Evolutionary conservation across 2,113 vertebrate genomes (phyloP).

Genomic region (Lethenteron camtschaticum): DNA sequence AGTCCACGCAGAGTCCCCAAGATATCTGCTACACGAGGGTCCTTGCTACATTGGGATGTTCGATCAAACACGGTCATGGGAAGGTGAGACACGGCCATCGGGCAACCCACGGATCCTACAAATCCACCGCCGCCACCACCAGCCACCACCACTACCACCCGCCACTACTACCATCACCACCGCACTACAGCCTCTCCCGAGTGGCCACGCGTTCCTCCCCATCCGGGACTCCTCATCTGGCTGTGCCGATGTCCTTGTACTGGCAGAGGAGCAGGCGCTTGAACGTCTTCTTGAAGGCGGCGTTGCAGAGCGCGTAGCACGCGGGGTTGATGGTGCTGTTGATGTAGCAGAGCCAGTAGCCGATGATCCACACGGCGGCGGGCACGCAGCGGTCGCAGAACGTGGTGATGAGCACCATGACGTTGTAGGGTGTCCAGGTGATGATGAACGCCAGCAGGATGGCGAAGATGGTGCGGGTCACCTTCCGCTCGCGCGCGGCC

Average conservation of each 20-base stretch:
- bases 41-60: too few relatives aligned
- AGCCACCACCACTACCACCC: too few relatives aligned
- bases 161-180: too few relatives aligned
- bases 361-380: slow-evolving; percentile 82
- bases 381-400: slow-evolving; percentile 88
- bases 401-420: slow-evolving; percentile 97
- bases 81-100: too few relatives aligned
- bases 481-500: slow-evolving; percentile 82
- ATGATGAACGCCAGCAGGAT: slow-evolving; percentile 90
- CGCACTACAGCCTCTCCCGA: too few relatives aligned
- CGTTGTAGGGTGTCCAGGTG: slow-evolving; percentile 95
- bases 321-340: slow-evolving; percentile 97
- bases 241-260: slow-evolving; percentile 79
- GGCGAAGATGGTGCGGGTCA: slow-evolving; percentile 89
- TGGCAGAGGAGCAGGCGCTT: slow-evolving; percentile 94
- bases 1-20: too few relatives aligned
- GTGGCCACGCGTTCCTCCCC: too few relatives aligned
- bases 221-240: slow-evolving; percentile 32
- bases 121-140: too few relatives aligned
- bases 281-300: slow-evolving; percentile 97
- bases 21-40: too few relatives aligned
- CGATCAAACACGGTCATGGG: too few relatives aligned
- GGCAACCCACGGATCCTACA: too few relatives aligned
- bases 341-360: slow-evolving; percentile 98
- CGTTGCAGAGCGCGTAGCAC: slow-evolving; percentile 88